Conservation (phyloP, 2,797 vertebrate genomes). For the Threskiornis aethiopicus region DNA sequence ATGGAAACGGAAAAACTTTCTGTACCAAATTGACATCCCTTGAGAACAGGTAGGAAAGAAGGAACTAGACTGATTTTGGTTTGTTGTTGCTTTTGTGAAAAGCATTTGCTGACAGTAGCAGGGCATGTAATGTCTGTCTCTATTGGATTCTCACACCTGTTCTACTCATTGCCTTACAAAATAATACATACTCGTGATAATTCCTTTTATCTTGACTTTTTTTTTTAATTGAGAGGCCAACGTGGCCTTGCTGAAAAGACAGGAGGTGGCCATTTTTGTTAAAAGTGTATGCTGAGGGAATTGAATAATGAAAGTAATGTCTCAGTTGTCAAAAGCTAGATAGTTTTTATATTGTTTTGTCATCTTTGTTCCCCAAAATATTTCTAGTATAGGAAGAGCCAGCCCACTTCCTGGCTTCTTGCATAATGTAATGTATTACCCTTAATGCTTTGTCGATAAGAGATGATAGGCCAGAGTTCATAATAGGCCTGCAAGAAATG, state of each 20-base stretch:
- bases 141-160: background rate
- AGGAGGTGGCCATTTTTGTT: background rate
- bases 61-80: background rate
- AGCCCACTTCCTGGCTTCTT: background rate
- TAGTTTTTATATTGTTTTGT: background rate
- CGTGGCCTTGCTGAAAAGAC: background rate
- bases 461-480: background rate
- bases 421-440: background rate
- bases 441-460: background rate
- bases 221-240: background rate
- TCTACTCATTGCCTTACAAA: background rate
- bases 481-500: background rate
- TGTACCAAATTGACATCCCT: background rate
- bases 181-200: background rate
- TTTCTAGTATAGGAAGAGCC: background rate
- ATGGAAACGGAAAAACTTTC: background rate
- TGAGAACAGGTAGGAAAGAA: background rate
- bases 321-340: background rate
- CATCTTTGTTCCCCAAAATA: background rate
- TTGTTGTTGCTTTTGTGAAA: background rate
- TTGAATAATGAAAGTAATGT: background rate
- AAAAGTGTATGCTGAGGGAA: background rate
- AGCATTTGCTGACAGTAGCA: background rate
- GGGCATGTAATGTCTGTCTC: background rate
- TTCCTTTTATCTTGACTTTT: background rate